Percentiles rank a stretch among this genome's conserved stretches.
Conservation (phyloP, 2,888 invertebrate species). For the Torymus tubicola region DNA sequence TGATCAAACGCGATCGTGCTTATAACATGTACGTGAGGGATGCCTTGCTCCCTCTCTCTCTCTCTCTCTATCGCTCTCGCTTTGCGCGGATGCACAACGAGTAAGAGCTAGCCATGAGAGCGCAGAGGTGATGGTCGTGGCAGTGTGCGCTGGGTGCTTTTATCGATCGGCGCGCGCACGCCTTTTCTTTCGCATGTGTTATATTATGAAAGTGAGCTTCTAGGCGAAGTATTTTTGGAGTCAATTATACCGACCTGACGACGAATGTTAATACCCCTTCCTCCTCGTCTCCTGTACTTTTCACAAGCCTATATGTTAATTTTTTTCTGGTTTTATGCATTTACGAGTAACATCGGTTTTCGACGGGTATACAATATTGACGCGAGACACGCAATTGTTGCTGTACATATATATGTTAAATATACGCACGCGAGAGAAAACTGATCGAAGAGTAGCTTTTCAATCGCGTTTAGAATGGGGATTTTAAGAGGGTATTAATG, state of each 20-base stretch:
- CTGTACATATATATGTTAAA: not conserved
- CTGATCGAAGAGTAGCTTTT: not conserved
- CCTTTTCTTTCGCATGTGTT: constrained; percentile 8
- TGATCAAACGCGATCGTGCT: constrained; percentile 39
- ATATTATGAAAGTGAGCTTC: constrained; percentile 35
- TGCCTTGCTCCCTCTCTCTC: too few relatives aligned
- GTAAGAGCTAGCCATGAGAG: too few relatives aligned
- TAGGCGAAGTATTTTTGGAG: constrained; percentile 41
- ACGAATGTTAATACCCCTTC: too few relatives aligned
- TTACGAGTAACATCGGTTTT: constrained; percentile 26
- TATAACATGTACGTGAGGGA: too few relatives aligned
- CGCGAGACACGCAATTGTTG: not conserved
- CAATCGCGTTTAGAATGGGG: not conserved
- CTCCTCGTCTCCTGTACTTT: too few relatives aligned
- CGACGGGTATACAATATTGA: not conserved
- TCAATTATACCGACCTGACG: constrained; percentile 27
- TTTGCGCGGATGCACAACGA: too few relatives aligned
- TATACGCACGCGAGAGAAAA: not conserved
- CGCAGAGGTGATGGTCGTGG: too few relatives aligned
- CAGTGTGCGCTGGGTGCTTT: not conserved
- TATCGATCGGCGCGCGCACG: constrained; percentile 21
- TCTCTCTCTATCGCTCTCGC: too few relatives aligned
- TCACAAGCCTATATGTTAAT: too few relatives aligned
- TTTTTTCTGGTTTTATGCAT: constrained; percentile 29
- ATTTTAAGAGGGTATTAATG: constrained; percentile 3